Percentiles rank a stretch among this genome's conserved stretches.
These are phyloP conservation scores for Saxidomus purpurata DNA, from an alignment of 1,140 invertebrate species.

Conservation along the genomic window DNA sequence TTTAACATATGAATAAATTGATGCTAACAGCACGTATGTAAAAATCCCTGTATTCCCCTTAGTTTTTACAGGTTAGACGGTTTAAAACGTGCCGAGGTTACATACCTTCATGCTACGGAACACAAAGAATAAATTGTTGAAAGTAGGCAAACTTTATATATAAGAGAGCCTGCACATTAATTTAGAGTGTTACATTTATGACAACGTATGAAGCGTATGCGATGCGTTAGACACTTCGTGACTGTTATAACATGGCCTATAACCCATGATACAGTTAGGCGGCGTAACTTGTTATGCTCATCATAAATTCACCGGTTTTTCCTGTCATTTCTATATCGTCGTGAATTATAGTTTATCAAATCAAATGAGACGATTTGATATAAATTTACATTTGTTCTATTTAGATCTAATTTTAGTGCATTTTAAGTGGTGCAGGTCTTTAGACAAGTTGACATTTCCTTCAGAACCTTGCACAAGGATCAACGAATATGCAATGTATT, in stretches of 20 bases:
- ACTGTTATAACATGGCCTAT: slow-evolving; percentile 6
- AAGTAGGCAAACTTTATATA: background rate
- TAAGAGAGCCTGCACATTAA: background rate
- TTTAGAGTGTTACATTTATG: background rate
- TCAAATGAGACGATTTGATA: background rate
- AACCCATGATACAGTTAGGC: background rate
- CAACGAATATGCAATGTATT: too few species aligned
- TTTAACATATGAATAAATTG: background rate
- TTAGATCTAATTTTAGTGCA: background rate
- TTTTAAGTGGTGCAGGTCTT: too few species aligned
- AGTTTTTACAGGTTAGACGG: slow-evolving; percentile 5
- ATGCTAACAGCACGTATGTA: background rate
- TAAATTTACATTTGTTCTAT: background rate
- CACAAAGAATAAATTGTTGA: background rate
- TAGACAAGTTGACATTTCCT: too few species aligned
- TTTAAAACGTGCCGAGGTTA: background rate
- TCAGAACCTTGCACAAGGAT: too few species aligned
- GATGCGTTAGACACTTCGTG: slow-evolving; percentile 19
- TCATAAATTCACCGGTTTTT: background rate
- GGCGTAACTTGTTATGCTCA: background rate
- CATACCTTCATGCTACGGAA: background rate
- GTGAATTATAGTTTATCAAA: background rate
- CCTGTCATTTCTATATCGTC: background rate
- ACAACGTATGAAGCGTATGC: background rate
- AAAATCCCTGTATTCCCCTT: background rate